Evolutionary conservation across 1,140 invertebrate species (phyloP).

Genomic region (Dendroctonus valens): DNA sequence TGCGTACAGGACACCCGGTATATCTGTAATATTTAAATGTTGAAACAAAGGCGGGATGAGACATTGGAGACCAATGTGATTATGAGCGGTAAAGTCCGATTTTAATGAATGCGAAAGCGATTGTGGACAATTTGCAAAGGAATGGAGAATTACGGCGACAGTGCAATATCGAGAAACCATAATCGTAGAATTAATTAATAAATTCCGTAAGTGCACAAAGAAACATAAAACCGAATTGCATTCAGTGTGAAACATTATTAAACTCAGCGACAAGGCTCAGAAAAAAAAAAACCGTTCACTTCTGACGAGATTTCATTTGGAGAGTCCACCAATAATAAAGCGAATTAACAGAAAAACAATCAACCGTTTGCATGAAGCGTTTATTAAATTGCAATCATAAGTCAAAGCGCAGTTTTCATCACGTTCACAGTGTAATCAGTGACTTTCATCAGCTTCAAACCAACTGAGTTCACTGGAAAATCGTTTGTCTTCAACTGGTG

Average conservation of each 20-base stretch:
- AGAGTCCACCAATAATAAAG: not conserved
- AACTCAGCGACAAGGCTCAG: slow-evolving; percentile 7
- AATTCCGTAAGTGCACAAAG: slow-evolving; percentile 30
- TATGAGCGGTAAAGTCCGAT: not conserved
- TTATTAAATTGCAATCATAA: too few relatives aligned
- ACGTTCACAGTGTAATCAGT: too few relatives aligned
- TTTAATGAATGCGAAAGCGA: slow-evolving; percentile 2
- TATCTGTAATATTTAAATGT: not conserved
- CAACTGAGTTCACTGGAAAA: not conserved
- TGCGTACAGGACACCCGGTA: too few relatives aligned
- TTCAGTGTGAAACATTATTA: slow-evolving; percentile 28
- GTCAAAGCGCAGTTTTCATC: too few relatives aligned
- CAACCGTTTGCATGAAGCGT: too few relatives aligned
- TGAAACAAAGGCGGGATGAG: not conserved
- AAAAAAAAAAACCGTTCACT: slow-evolving; percentile 13
- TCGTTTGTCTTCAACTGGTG: not conserved
- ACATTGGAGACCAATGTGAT: not conserved
- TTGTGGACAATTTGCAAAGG: slow-evolving; percentile 2
- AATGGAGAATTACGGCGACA: slow-evolving; percentile 6
- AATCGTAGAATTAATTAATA: slow-evolving; percentile 33
- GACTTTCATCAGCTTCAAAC: too few relatives aligned
- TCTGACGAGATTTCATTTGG: slow-evolving; percentile 1
- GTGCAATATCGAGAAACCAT: slow-evolving; percentile 25
- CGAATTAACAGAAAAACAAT: too few relatives aligned
- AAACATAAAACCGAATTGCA: slow-evolving; percentile 27